Conservation (phyloP, 2,113 vertebrate genomes). For the Megalops atlanticus region DNA sequence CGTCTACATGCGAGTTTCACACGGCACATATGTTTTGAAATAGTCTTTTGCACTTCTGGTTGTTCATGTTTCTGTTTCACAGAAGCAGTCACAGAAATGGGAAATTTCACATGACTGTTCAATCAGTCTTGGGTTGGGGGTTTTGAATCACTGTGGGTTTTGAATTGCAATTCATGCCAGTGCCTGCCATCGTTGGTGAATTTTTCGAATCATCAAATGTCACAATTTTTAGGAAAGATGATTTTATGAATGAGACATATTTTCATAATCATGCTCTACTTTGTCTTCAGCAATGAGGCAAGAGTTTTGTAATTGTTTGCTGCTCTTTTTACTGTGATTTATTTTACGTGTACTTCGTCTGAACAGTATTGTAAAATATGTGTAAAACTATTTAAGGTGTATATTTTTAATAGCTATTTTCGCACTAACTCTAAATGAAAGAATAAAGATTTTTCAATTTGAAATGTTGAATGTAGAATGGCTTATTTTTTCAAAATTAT, state of each 20-base stretch:
- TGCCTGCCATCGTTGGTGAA: constrained; percentile 11
- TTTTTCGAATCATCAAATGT: constrained; percentile 38
- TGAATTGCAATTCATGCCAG: background rate
- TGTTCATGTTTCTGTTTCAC: background rate
- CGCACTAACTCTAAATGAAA: constrained; percentile 35
- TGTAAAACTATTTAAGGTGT: constrained; percentile 23
- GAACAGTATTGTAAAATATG: constrained; percentile 35
- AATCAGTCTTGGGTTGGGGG: too few species aligned
- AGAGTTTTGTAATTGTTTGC: constrained; percentile 3
- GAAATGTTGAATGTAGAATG: background rate
- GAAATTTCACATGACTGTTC: too few species aligned
- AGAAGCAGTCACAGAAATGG: too few species aligned
- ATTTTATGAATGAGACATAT: constrained; percentile 13
- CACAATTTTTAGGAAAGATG: constrained; percentile 11
- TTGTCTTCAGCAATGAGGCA: background rate
- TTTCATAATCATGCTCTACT: constrained; percentile 31
- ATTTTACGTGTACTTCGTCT: constrained; percentile 41
- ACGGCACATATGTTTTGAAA: background rate
- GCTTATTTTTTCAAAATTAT: background rate
- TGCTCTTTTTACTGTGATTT: constrained; percentile 25
- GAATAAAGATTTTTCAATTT: constrained; percentile 39
- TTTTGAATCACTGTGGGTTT: background rate
- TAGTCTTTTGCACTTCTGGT: background rate
- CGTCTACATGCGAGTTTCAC: background rate
- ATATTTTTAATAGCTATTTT: constrained; percentile 40